phyloP scores from a whole-genome alignment of 2,797 vertebrate genomes.

The Dromococcyx pavoninus region DNA sequence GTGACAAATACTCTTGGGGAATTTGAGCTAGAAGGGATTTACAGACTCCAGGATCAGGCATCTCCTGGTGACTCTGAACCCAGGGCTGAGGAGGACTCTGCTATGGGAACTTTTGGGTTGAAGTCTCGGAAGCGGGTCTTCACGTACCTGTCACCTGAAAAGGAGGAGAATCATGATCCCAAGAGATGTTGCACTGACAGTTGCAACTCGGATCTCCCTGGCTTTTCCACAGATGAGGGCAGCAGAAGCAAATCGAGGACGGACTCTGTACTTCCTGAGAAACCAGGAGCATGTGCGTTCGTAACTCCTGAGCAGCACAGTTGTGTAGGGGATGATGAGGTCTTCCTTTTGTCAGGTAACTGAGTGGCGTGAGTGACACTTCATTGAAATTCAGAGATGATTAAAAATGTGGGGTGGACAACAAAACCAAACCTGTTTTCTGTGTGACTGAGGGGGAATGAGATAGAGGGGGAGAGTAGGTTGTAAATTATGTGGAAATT shows the following conservation, averaged over 20 bases:
- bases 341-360: constrained; percentile 73
- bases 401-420: neutral
- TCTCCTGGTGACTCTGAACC: constrained; percentile 53
- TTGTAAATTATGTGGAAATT: neutral
- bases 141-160: neutral
- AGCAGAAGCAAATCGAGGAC: neutral
- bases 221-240: constrained; percentile 50
- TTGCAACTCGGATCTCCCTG: neutral
- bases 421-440: neutral
- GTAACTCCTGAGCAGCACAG: neutral
- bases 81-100: constrained; percentile 37
- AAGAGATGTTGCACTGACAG: constrained; percentile 53
- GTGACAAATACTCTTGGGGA: constrained; percentile 73
- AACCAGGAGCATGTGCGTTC: neutral
- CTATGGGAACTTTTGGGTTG: constrained; percentile 38
- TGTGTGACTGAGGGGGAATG: neutral
- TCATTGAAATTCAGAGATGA: neutral
- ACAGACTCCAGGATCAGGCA: constrained; percentile 75
- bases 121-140: constrained; percentile 69
- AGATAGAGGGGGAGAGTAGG: neutral
- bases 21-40: constrained; percentile 88
- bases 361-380: neutral
- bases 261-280: neutral
- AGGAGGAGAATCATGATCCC: neutral
- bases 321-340: constrained; percentile 36